Conservation (phyloP, 2,888 invertebrate species). For the Xylophagus ater region DNA sequence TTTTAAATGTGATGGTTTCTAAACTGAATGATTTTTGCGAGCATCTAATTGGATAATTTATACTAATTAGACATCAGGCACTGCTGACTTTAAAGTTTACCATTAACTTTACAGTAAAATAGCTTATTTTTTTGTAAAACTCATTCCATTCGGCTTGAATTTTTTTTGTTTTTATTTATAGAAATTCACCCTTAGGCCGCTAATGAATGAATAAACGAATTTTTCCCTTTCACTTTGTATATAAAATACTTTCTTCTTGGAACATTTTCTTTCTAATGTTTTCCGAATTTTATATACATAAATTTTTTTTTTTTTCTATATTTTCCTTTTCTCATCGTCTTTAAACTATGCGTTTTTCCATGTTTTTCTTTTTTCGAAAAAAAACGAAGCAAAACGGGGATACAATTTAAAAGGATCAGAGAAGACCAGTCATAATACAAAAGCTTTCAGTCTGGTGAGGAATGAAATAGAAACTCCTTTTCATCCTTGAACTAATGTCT, state of each 20-base stretch:
- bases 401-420: neutral
- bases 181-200: neutral
- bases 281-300: neutral
- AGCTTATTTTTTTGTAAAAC: neutral
- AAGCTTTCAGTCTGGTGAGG: too few species aligned
- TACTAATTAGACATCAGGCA: too few species aligned
- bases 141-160: too few species aligned
- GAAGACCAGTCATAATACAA: too few species aligned
- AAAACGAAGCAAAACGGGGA: neutral
- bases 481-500: conserved; percentile 3
- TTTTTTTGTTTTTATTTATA: too few species aligned
- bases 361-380: neutral
- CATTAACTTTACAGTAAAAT: neutral
- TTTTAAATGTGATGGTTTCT: too few species aligned
- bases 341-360: too few species aligned
- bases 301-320: neutral
- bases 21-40: too few species aligned
- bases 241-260: too few species aligned
- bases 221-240: too few species aligned
- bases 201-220: conserved; percentile 1
- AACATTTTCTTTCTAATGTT: neutral
- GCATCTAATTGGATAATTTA: too few species aligned
- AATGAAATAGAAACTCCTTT: too few species aligned
- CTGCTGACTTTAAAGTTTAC: neutral
- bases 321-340: neutral